Conservation (phyloP, 2,797 vertebrate genomes). For the Melanogrammus aeglefinus region DNA sequence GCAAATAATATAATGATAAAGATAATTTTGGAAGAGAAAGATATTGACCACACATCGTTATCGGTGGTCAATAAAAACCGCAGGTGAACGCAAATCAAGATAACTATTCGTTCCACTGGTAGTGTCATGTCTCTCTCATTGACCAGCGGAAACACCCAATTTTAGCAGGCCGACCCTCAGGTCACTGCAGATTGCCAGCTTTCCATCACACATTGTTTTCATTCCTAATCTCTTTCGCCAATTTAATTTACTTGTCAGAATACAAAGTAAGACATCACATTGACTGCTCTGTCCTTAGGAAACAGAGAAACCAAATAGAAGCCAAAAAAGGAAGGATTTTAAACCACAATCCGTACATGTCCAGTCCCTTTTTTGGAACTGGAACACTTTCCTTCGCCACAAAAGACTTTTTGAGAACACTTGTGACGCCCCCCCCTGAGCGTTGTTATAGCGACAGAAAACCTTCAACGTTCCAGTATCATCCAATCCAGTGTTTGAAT, state of each 20-base stretch:
- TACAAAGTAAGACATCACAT: too few relatives aligned
- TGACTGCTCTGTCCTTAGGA: too few relatives aligned
- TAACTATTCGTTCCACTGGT: slow-evolving; percentile 25
- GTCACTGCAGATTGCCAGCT: slow-evolving; percentile 16
- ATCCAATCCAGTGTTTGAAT: slow-evolving; percentile 49
- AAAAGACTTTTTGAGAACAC: background rate
- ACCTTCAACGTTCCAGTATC: slow-evolving; percentile 15
- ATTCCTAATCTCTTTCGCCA: background rate
- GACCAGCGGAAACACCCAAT: slow-evolving; percentile 41
- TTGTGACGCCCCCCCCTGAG: background rate
- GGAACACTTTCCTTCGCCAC: background rate
- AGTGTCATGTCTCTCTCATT: slow-evolving; percentile 26
- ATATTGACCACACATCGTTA: slow-evolving; percentile 29
- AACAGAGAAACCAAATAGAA: too few relatives aligned
- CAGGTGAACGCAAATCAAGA: slow-evolving; percentile 1
- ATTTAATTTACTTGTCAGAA: background rate
- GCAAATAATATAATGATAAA: background rate
- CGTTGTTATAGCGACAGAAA: slow-evolving; percentile 33
- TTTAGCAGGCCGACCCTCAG: slow-evolving; percentile 25
- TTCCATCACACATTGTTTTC: background rate
- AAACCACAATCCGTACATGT: slow-evolving; percentile 32
- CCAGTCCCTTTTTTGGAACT: slow-evolving; percentile 9
- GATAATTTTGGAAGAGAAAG: slow-evolving; percentile 10
- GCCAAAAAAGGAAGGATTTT: slow-evolving; percentile 39
- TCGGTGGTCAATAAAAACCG: slow-evolving; percentile 26